Conservation (phyloP, 2,888 invertebrate genomes). For the Lottia scabra region DNA sequence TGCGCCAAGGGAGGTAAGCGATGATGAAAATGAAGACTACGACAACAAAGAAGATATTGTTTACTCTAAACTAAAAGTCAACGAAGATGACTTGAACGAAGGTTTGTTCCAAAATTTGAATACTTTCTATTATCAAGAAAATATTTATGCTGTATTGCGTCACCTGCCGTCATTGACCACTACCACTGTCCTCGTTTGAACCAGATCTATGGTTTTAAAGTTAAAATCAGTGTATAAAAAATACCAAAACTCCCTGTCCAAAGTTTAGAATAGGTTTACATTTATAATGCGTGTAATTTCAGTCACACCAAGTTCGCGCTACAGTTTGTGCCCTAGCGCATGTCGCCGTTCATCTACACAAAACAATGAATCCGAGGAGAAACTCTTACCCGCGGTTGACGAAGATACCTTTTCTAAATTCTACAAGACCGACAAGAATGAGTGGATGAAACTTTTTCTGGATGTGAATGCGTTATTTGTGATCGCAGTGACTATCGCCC, state of each 20-base stretch:
- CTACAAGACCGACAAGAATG: slow-evolving; percentile 9
- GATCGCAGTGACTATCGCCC: slow-evolving; percentile 18
- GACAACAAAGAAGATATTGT: background rate
- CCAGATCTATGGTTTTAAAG: too few relatives aligned
- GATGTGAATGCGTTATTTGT: slow-evolving; percentile 19
- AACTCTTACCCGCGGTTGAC: background rate
- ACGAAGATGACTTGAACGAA: background rate
- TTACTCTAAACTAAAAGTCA: background rate
- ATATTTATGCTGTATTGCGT: too few relatives aligned
- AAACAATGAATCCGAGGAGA: background rate
- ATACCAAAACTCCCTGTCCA: too few relatives aligned
- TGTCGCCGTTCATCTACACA: background rate
- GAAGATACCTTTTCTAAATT: background rate
- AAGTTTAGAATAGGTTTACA: too few relatives aligned
- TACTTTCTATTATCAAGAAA: too few relatives aligned
- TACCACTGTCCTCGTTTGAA: too few relatives aligned
- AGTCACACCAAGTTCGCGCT: too few relatives aligned
- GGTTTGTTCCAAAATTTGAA: too few relatives aligned
- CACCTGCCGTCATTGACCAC: too few relatives aligned
- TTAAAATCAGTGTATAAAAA: too few relatives aligned
- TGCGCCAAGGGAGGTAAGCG: slow-evolving; percentile 30
- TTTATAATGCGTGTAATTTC: too few relatives aligned
- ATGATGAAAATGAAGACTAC: slow-evolving; percentile 25
- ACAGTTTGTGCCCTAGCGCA: too few relatives aligned
- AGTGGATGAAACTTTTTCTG: slow-evolving; percentile 13